phyloP scores from a whole-genome alignment of 1,140 invertebrate genomes.

The Danaus melanippus region DNA sequence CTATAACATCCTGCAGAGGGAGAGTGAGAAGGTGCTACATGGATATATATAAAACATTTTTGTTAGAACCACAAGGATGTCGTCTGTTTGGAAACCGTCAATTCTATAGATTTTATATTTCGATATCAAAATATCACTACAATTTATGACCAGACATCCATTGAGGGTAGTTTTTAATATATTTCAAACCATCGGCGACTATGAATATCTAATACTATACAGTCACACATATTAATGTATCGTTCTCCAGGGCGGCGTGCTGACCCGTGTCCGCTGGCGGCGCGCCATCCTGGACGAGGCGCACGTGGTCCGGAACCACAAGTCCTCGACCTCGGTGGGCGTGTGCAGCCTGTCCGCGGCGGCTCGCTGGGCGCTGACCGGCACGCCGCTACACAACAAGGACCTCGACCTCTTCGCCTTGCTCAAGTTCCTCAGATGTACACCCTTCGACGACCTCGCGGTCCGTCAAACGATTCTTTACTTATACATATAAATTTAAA shows the following conservation, averaged over 20 bases:
- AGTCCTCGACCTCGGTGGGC: constrained; percentile 80
- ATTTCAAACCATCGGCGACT: no score
- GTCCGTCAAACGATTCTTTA: constrained; percentile 46
- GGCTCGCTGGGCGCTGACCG: constrained; percentile 90
- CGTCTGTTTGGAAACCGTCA: no score
- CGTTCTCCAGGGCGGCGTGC: constrained; percentile 54
- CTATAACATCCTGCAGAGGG: constrained; percentile 77
- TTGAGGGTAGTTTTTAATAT: no score
- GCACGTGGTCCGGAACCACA: constrained; percentile 91
- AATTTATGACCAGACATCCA: no score
- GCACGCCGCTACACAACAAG: constrained; percentile 96
- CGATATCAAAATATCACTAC: no score
- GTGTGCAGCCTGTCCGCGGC: constrained; percentile 76
- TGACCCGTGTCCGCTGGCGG: constrained; percentile 83
- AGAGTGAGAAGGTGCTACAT: constrained; percentile 53
- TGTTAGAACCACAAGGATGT: background rate
- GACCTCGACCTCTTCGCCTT: constrained; percentile 91
- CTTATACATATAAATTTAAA: no score
- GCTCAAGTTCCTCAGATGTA: constrained; percentile 86
- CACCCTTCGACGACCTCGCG: constrained; percentile 89
- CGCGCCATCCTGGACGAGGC: constrained; percentile 95
- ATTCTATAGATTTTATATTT: no score
- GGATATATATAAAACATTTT: background rate
- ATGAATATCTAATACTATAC: no score
- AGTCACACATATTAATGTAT: background rate